Percentiles rank a stretch among this genome's conserved stretches.
phyloP scores from a whole-genome alignment of 2,113 vertebrate genomes.

The Nansenia antarctica region DNA sequence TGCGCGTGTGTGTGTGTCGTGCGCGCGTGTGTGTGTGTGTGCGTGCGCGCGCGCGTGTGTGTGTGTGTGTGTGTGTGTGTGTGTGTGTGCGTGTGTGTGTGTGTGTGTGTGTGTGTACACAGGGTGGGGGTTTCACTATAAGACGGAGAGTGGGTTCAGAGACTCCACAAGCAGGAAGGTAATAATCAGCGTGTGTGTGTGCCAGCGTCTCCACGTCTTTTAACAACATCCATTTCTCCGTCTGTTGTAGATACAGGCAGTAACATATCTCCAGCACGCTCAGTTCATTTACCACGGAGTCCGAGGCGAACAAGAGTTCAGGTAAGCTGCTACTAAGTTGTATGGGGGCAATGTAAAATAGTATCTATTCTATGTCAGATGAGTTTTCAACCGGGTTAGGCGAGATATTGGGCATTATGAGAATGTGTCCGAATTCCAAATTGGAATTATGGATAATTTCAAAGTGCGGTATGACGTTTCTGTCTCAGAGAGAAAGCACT shows the following conservation, averaged over 20 bases:
- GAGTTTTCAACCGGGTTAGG: too few species aligned
- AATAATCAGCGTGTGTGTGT: neutral
- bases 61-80: neutral
- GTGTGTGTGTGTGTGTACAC: neutral
- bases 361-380: too few species aligned
- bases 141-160: constrained; percentile 13
- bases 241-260: constrained; percentile 16
- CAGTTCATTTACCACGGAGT: constrained; percentile 5
- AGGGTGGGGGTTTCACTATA: constrained; percentile 21
- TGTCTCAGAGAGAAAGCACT: too few species aligned
- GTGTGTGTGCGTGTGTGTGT: neutral
- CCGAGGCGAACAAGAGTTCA: constrained; percentile 29
- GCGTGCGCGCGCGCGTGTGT: neutral
- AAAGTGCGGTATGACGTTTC: too few species aligned
- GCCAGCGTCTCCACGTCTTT: neutral
- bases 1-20: neutral
- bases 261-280: neutral
- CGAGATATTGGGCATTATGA: too few species aligned
- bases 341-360: too few species aligned
- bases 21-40: neutral
- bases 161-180: constrained; percentile 9
- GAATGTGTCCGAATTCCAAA: too few species aligned
- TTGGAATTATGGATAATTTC: too few species aligned
- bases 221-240: neutral
- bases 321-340: too few species aligned